phyloP scores from a whole-genome alignment of 2,797 vertebrate species.

The Microhierax caerulescens region DNA sequence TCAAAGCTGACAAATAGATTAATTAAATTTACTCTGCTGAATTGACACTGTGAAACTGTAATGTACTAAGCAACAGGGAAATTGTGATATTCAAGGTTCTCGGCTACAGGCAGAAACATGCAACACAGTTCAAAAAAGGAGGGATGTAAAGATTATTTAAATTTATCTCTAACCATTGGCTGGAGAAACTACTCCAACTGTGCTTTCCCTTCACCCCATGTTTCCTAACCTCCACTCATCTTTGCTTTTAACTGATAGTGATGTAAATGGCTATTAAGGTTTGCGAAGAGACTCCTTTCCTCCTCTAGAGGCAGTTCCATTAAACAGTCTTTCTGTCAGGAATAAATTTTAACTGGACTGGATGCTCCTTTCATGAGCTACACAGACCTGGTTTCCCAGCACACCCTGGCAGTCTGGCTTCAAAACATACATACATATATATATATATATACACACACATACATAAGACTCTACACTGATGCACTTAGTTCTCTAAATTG shows the following conservation, averaged over 20 bases:
- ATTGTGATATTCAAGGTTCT: neutral
- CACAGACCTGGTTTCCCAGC: neutral
- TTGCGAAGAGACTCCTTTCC: neutral
- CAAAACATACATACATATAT: neutral
- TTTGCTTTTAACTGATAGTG: neutral
- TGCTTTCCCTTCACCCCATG: neutral
- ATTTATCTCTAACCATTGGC: neutral
- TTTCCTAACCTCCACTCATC: neutral
- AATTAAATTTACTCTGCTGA: neutral
- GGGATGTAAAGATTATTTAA: neutral
- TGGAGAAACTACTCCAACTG: neutral
- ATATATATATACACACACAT: neutral
- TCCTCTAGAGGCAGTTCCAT: neutral
- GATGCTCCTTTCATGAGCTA: neutral
- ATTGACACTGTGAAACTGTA: neutral
- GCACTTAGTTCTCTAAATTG: neutral
- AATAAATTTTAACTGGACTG: neutral
- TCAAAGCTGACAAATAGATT: neutral
- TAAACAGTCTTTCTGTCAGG: neutral
- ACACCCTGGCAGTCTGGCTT: neutral
- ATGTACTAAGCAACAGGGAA: neutral
- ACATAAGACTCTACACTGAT: neutral
- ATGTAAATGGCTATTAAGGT: neutral
- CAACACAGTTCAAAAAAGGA: neutral
- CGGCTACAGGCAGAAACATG: neutral